A percentile compares a stretch with the other conserved stretches of the same genome.
Conservation (phyloP, 2,113 vertebrate species). For the Pseudorhombus dupliciocellatus region DNA sequence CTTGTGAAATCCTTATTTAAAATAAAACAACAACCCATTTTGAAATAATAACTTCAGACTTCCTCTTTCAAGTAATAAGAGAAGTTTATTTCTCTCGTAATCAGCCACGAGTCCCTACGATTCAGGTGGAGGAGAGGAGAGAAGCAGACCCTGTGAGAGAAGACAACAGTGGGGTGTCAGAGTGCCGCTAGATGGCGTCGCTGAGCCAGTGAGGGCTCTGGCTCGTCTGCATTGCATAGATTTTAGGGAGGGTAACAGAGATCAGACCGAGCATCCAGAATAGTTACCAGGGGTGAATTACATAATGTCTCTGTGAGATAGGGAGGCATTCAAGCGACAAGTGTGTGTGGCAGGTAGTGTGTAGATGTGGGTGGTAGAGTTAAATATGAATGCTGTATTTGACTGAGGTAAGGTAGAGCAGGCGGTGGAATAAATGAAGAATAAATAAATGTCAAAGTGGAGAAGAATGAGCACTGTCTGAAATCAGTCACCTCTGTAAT, state of each 20-base stretch:
- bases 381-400: conserved; percentile 1
- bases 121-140: not conserved
- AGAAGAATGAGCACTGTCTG: conserved; percentile 7
- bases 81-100: not conserved
- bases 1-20: not conserved
- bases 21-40: not conserved
- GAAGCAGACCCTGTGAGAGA: not conserved
- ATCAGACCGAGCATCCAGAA: conserved; percentile 62
- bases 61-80: not conserved
- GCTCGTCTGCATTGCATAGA: conserved; percentile 24
- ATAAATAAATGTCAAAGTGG: conserved; percentile 9
- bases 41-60: not conserved
- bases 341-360: conserved; percentile 1
- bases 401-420: conserved; percentile 10
- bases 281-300: conserved; percentile 76
- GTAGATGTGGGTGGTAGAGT: not conserved
- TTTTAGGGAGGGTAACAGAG: conserved; percentile 56
- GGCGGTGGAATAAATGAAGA: conserved; percentile 27
- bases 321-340: conserved; percentile 52
- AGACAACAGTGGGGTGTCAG: not conserved
- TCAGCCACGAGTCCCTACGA: not conserved
- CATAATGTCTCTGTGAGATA: conserved; percentile 76
- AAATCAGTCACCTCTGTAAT: conserved; percentile 37
- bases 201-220: conserved; percentile 81
- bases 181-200: conserved; percentile 92